Percentiles rank a stretch among this genome's conserved stretches.
Conservation (phyloP, 2,797 vertebrate species). For the Oreochromis mossambicus region DNA sequence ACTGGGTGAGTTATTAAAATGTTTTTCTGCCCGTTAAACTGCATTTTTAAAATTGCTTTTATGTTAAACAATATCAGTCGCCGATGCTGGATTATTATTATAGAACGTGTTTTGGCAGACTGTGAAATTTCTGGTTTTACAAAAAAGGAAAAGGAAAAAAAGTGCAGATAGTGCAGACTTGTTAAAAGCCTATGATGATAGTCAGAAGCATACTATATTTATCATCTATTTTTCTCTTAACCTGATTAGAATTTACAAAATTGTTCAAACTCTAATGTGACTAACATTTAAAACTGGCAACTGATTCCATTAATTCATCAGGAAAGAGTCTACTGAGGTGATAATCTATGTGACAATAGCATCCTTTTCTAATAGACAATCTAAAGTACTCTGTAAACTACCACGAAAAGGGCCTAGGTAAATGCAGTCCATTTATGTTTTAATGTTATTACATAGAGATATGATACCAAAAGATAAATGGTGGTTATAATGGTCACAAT, state of each 20-base stretch:
- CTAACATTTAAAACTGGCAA: neutral
- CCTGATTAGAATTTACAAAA: neutral
- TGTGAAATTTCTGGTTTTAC: neutral
- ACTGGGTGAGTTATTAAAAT: conserved; percentile 85
- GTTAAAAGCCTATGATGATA: neutral
- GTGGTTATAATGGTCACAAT: neutral
- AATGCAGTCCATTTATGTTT: neutral
- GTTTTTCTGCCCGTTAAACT: neutral
- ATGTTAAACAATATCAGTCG: neutral
- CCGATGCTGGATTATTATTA: neutral
- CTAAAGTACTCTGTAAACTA: neutral
- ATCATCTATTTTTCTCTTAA: neutral
- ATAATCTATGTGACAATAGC: neutral
- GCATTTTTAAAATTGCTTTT: neutral
- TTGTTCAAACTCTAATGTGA: neutral
- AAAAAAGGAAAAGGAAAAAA: neutral
- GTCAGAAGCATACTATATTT: neutral
- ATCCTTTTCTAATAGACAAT: neutral
- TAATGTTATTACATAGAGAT: neutral
- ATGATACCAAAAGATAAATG: neutral
- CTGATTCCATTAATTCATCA: neutral
- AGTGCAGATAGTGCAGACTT: neutral
- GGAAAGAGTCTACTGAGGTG: neutral
- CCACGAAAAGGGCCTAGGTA: neutral
- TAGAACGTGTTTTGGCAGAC: neutral